Evolutionary conservation across 2,888 invertebrate genomes (phyloP).

Genomic region (Resseliella maxima): DNA sequence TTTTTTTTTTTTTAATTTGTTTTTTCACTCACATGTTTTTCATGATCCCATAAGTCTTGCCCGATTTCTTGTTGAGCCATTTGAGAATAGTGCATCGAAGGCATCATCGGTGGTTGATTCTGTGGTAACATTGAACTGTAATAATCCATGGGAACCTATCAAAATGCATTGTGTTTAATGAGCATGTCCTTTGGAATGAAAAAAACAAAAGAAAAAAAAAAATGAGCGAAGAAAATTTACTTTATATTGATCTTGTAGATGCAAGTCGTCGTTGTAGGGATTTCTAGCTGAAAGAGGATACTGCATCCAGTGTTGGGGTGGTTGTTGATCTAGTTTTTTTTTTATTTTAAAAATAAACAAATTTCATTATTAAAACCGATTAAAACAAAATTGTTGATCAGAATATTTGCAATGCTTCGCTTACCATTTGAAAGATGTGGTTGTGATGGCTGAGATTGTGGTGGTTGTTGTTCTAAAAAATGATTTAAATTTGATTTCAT

Average conservation of each 20-base stretch:
- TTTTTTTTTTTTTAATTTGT: no score
- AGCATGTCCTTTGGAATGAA: no score
- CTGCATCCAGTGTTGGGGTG: constrained; percentile 61
- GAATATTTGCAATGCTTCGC: neutral
- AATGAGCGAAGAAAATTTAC: constrained; percentile 60
- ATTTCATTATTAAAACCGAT: neutral
- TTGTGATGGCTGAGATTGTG: constrained; percentile 30
- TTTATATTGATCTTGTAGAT: constrained; percentile 66
- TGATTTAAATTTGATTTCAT: neutral
- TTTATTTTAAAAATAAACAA: neutral
- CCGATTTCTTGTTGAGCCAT: constrained; percentile 55
- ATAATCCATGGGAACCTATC: constrained; percentile 60
- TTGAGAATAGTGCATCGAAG: constrained; percentile 65
- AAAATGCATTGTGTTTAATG: neutral
- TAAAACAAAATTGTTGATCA: no score
- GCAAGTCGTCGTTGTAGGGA: constrained; percentile 62
- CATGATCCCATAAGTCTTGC: constrained; percentile 66
- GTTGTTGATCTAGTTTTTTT: constrained; percentile 57
- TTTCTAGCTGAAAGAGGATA: constrained; percentile 60
- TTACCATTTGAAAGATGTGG: constrained; percentile 50
- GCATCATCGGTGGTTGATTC: constrained; percentile 65
- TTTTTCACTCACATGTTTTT: constrained; percentile 65
- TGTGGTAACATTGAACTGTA: constrained; percentile 64
- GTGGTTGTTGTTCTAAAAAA: constrained; percentile 41
- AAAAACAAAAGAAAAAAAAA: no score